phyloP scores from a whole-genome alignment of 1,140 invertebrate genomes.

The Halictus rubicundus region DNA sequence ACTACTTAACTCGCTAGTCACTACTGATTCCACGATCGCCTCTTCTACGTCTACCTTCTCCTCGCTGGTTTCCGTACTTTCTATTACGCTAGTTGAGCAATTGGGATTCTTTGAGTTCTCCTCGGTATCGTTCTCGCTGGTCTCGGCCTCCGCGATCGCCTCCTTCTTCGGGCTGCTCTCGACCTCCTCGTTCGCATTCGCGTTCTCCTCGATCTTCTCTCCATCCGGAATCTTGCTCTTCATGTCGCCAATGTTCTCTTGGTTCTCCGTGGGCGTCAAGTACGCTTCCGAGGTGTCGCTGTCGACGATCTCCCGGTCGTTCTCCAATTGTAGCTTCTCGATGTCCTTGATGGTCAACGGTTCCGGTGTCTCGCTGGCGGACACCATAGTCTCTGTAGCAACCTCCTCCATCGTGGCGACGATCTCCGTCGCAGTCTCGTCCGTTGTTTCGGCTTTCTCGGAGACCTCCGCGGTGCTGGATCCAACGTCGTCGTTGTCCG shows the following conservation, averaged over 20 bases:
- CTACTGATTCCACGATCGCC: conserved; percentile 59
- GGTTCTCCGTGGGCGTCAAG: conserved; percentile 82
- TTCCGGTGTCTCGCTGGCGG: conserved; percentile 44
- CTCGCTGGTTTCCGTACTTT: conserved; percentile 57
- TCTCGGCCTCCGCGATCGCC: not conserved
- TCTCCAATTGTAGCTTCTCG: conserved; percentile 65
- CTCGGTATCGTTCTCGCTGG: conserved; percentile 47
- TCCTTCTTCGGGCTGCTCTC: conserved; percentile 4
- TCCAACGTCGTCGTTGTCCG: conserved; percentile 61
- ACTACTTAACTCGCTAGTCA: conserved; percentile 67
- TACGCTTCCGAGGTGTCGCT: conserved; percentile 84
- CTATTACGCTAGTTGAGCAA: conserved; percentile 78
- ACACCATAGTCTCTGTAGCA: conserved; percentile 23
- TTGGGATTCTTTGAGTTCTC: conserved; percentile 66
- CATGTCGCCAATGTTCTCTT: conserved; percentile 66
- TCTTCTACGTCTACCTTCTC: conserved; percentile 61
- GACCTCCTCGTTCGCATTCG: conserved; percentile 3
- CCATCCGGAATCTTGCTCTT: conserved; percentile 54
- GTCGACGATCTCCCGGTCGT: conserved; percentile 73
- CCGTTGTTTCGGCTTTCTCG: conserved; percentile 41
- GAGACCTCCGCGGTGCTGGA: conserved; percentile 17
- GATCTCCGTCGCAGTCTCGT: conserved; percentile 28
- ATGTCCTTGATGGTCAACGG: conserved; percentile 55
- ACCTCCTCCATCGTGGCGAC: conserved; percentile 7
- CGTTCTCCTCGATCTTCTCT: not conserved